A percentile compares a stretch with the other conserved stretches of the same genome.
Conservation (phyloP, 2,888 invertebrate genomes). For the Perizoma affinitatum region DNA sequence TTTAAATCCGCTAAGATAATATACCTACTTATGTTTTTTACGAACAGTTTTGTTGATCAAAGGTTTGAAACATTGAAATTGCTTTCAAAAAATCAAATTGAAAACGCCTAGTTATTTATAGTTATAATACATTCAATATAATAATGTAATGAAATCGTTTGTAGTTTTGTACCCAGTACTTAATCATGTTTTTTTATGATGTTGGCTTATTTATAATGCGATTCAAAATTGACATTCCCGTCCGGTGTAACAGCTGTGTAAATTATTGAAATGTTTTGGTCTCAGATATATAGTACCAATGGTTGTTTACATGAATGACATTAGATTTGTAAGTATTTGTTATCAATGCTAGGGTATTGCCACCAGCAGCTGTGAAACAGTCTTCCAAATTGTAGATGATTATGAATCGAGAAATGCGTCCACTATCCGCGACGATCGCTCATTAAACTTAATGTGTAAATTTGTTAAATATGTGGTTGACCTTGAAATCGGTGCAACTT, state of each 20-base stretch:
- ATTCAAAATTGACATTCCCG: slow-evolving; percentile 72
- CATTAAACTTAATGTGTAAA: too few species aligned
- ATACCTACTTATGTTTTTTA: too few species aligned
- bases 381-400: slow-evolving; percentile 27
- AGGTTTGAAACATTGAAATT: too few species aligned
- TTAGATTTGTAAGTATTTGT: slow-evolving; percentile 43
- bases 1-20: background rate
- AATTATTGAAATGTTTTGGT: slow-evolving; percentile 62
- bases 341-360: slow-evolving; percentile 12
- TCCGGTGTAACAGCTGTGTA: slow-evolving; percentile 52
- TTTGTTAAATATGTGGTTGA: too few species aligned
- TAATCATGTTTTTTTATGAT: slow-evolving; percentile 13
- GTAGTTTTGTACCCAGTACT: slow-evolving; percentile 11
- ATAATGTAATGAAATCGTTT: too few species aligned
- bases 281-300: slow-evolving; percentile 60
- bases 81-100: too few species aligned
- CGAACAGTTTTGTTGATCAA: too few species aligned
- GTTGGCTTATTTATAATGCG: slow-evolving; percentile 33
- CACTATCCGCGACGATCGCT: background rate
- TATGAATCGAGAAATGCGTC: background rate
- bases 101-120: too few species aligned
- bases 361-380: slow-evolving; percentile 20
- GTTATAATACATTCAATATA: too few species aligned
- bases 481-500: too few species aligned
- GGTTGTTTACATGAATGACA: slow-evolving; percentile 66